Percentiles rank a stretch among this genome's conserved stretches.
phyloP scores from a whole-genome alignment of 2,113 vertebrate genomes.

The Python bivittatus region DNA sequence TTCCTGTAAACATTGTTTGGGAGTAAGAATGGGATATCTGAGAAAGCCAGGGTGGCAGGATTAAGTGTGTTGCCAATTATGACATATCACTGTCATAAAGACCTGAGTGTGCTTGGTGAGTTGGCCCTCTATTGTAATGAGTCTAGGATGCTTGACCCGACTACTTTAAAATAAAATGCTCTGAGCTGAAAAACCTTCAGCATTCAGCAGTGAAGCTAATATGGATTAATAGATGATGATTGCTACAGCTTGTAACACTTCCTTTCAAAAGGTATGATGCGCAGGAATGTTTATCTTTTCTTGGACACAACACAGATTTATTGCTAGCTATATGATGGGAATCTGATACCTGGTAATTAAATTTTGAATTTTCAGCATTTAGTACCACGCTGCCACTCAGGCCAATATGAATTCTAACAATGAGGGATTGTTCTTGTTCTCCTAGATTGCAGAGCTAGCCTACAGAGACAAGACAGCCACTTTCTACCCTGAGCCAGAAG shows the following conservation, averaged over 20 bases:
- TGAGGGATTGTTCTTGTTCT: conserved; percentile 22
- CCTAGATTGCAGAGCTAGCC: conserved; percentile 86
- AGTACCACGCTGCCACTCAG: background rate
- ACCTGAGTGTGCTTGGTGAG: background rate
- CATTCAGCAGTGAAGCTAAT: background rate
- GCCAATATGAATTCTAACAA: conserved; percentile 17
- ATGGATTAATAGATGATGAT: background rate
- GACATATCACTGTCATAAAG: background rate
- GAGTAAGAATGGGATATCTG: background rate
- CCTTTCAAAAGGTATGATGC: background rate
- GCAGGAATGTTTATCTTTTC: background rate
- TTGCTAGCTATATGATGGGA: background rate
- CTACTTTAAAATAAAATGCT: background rate
- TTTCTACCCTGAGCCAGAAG: conserved; percentile 83
- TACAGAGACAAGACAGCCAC: conserved; percentile 85
- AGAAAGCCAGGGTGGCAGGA: background rate
- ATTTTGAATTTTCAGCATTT: conserved; percentile 9
- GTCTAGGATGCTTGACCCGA: background rate
- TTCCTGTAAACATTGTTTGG: background rate
- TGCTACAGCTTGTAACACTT: background rate
- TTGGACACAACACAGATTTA: accelerated
- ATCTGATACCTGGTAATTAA: background rate
- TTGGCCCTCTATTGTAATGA: background rate
- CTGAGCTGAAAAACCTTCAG: background rate
- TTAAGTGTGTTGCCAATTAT: background rate